Percentiles rank a stretch among this genome's conserved stretches.
Conservation (phyloP, 2,113 vertebrate species). For the Clarias magur region DNA sequence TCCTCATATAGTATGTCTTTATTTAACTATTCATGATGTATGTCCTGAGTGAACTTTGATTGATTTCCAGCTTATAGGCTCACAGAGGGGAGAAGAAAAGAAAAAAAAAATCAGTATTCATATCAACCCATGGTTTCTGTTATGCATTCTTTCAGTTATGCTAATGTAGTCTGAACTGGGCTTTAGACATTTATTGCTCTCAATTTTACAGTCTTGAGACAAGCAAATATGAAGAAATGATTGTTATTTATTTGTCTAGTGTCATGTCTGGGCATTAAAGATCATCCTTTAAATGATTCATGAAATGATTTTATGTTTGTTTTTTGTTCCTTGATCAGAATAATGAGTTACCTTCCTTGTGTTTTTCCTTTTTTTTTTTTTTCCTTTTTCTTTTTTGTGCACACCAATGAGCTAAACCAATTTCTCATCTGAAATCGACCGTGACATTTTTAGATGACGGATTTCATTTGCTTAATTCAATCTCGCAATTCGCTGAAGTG, state of each 20-base stretch:
- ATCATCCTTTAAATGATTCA: neutral
- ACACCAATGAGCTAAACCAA: neutral
- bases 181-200: neutral
- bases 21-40: neutral
- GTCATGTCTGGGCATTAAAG: neutral
- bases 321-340: neutral
- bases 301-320: neutral
- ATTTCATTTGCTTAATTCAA: constrained; percentile 36
- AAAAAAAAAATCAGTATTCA: neutral
- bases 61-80: neutral
- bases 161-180: neutral
- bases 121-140: neutral
- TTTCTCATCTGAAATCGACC: constrained; percentile 5
- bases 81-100: too few species aligned
- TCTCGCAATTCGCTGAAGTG: constrained; percentile 28
- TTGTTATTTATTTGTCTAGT: neutral
- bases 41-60: neutral
- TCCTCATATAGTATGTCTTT: neutral
- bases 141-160: neutral
- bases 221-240: neutral
- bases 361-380: neutral
- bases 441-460: constrained; percentile 4
- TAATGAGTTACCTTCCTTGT: neutral
- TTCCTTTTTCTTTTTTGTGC: neutral
- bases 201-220: neutral